Percentiles rank a stretch among this genome's conserved stretches.
These are phyloP conservation scores for Dicrurus megarhynchus DNA, from an alignment of 2,113 vertebrate species.

Conservation along the genomic window DNA sequence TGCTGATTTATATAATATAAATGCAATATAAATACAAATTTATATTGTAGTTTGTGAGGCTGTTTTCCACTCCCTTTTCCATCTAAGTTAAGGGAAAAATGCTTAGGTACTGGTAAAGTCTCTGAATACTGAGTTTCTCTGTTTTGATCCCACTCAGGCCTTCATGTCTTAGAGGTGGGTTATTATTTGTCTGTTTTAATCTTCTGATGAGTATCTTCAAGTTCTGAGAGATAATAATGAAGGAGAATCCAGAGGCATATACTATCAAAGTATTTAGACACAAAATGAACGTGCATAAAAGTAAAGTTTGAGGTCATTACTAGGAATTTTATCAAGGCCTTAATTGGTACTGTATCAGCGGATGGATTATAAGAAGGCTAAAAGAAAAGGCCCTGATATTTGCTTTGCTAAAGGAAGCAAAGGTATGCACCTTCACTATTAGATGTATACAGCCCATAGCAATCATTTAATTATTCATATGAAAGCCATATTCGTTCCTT, in stretches of 20 bases:
- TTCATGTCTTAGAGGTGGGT: not conserved
- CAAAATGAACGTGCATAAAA: not conserved
- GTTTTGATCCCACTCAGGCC: not conserved
- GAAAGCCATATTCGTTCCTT: not conserved
- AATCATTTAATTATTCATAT: not conserved
- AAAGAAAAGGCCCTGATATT: not conserved
- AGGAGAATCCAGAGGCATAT: not conserved
- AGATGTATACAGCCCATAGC: not conserved
- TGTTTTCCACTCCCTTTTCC: not conserved
- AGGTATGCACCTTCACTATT: not conserved
- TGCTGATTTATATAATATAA: not conserved
- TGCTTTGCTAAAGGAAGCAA: not conserved
- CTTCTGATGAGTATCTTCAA: not conserved
- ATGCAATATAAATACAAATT: too few relatives aligned
- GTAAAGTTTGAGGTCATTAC: not conserved
- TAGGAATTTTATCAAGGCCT: not conserved
- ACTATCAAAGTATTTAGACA: not conserved
- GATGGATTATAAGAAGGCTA: not conserved
- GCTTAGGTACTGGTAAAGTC: not conserved
- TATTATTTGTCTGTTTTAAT: not conserved
- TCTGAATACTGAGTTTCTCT: not conserved
- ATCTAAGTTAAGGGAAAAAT: not conserved
- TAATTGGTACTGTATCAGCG: not conserved
- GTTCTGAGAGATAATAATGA: not conserved
- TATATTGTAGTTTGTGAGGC: not conserved